These are phyloP conservation scores for Andrena chrysosceles DNA, from an alignment of 2,888 invertebrate species.

Conservation along the genomic window DNA sequence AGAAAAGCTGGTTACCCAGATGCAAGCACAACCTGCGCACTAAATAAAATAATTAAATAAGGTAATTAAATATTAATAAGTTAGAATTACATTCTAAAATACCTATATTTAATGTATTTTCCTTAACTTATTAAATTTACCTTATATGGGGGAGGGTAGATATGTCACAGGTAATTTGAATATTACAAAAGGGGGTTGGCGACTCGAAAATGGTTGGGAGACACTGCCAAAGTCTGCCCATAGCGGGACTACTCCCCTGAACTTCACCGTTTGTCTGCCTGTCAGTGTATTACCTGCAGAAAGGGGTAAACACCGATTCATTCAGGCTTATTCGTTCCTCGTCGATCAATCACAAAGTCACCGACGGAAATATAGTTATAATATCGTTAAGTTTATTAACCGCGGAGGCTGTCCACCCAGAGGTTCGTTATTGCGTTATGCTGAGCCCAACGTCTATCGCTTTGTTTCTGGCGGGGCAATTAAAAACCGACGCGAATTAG, in stretches of 20 bases:
- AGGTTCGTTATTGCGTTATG: slow-evolving; percentile 1
- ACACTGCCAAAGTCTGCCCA: background rate
- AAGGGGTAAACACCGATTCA: background rate
- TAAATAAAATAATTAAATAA: no score
- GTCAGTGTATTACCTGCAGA: background rate
- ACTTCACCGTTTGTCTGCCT: background rate
- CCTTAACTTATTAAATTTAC: no score
- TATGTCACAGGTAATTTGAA: no score
- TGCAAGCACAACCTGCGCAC: no score
- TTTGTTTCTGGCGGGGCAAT: background rate
- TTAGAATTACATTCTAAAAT: background rate
- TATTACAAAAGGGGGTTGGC: no score
- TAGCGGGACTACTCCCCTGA: background rate
- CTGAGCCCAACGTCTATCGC: background rate
- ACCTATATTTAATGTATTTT: no score
- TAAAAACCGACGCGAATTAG: background rate
- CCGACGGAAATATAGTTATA: background rate
- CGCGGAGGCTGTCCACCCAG: background rate
- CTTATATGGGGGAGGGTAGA: no score
- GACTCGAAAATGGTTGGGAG: no score
- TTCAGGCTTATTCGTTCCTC: background rate
- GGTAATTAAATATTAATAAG: no score
- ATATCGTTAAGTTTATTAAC: background rate
- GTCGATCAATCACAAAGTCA: background rate
- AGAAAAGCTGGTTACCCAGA: no score